Evolutionary conservation across 2,113 vertebrate species (phyloP), one percentile per base, ranked within the genome.

Genomic region (Deroptyus accipitrinus): DNA sequence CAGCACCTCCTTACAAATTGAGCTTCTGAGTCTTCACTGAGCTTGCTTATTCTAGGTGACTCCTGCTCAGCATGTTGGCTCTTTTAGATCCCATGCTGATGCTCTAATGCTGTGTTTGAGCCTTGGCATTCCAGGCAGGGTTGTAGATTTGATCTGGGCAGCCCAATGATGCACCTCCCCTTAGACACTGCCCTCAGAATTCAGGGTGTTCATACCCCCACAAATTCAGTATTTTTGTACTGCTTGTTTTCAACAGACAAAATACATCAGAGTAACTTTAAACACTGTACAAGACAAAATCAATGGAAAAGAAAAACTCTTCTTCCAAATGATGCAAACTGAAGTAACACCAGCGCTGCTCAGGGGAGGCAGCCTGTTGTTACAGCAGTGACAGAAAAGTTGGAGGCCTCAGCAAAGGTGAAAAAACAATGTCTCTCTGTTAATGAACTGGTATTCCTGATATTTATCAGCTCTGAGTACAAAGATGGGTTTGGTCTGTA

Each of bases 91-190:
- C 35, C 12, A 7, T 39, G 27, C 30, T 59, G 64, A 25, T 86
- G 55, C 14, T 24, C 35, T 42, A 57, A 42, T 49, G 31, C 72
- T 51, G 22, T 81, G 17, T 49, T 88, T 48, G 49, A 75, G 28
- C 18, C 77, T 73, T 4, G 6, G 41, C 59, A 70, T 28, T 28
- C 57, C 19, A 30, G 41, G 12, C 31, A 57, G 39, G 16, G 24
- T 7, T 73, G 20, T n/a, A 28, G 41, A 37, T 70, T 86, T 2
- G 3, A 19, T 37, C 25, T 46, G 51, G 48, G 62, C 52, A 79
- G 42, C 42, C 11, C 39, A 62, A 23, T 1, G 0, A 30, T 64
- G 55, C 1, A 3, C 17, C 11, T 37, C 15, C 13, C 30, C 48
- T 51, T 73, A 33, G 52, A 46, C 33, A 62, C 44, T 1, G 8